These are phyloP conservation scores for Condylura cristata DNA, from an alignment of 2,113 vertebrate species.

Conservation along the genomic window DNA sequence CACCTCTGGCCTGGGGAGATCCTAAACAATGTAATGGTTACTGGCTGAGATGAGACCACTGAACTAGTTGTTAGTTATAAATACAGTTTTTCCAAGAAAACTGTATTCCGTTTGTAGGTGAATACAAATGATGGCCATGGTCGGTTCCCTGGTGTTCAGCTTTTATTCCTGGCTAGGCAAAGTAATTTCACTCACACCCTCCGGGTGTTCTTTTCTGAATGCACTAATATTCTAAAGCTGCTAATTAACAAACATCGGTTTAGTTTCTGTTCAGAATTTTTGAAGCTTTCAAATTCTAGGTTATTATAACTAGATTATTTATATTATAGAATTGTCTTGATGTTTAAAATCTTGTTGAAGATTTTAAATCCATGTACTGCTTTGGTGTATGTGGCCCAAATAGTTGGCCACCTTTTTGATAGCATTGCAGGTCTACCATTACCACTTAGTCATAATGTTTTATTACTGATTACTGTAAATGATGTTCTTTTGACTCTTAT, in stretches of 20 bases:
- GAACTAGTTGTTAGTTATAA: neutral
- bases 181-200: neutral
- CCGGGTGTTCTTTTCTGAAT: neutral
- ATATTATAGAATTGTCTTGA: neutral
- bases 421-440: neutral
- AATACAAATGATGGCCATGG: neutral
- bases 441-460: constrained; percentile 50
- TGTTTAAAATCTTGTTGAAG: neutral
- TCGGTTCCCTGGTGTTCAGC: neutral
- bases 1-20: constrained; percentile 74
- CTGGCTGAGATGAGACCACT: constrained; percentile 50
- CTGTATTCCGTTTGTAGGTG: neutral
- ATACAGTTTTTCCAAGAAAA: neutral
- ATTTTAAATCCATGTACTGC: neutral
- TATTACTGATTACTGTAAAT: constrained; percentile 63
- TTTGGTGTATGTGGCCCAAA: neutral
- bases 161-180: neutral
- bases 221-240: neutral
- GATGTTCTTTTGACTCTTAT: constrained; percentile 79
- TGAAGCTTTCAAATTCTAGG: neutral
- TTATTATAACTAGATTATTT: neutral
- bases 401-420: neutral
- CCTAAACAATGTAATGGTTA: constrained; percentile 67
- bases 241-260: neutral
- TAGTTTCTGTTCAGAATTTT: neutral